Evolutionary conservation across 2,797 vertebrate genomes (phyloP), one percentile per base, ranked within the genome.

Genomic region (Notolepis coatsorum): DNA sequence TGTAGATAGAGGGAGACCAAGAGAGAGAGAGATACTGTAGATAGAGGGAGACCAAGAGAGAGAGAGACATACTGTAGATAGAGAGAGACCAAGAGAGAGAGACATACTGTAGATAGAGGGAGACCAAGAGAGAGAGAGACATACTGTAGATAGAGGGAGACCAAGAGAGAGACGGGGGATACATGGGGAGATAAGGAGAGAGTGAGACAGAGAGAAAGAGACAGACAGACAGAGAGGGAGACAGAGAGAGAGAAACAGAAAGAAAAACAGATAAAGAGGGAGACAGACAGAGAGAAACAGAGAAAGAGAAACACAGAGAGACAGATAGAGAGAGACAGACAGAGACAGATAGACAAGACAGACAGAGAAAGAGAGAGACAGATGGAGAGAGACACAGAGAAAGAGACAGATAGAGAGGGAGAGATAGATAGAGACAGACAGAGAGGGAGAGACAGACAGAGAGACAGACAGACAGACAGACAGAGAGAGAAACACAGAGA

Each of bases 161-260:
- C 31, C 27, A 6, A 30, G 21, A 1, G 0, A 23, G 43, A 33
- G 25, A 2, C 10, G 39, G 51, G 10, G 2, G 18, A 23, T 2
- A 42, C 2, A n/a, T 7, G 20, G 10, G 10, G 18, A 18, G 21
- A 2, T 8, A 35, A 1, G 21, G 10, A 25, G 21, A 35, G 4
- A 30, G 42, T 41, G 59, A 46, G 57, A 2, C 28, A 13, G 47
- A 1, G 13, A 25, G 64, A 41, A 17, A 41, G 13, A 35, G 4
- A 10, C 31, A 35, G 31, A 8, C 9, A 35, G 8, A 12, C 8
- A 9, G 4, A 35, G 2, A 50, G 39, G 39, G 62, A 46, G 56
- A 76, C 81, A 85, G 70, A 73, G 47, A 54, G 57, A 41, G 27
- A 25, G 7, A 51, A 63, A 59, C 15, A 33, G 49, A 43, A 49